phyloP scores from a whole-genome alignment of 2,888 invertebrate genomes.

The Drosophila subsilvestris region DNA sequence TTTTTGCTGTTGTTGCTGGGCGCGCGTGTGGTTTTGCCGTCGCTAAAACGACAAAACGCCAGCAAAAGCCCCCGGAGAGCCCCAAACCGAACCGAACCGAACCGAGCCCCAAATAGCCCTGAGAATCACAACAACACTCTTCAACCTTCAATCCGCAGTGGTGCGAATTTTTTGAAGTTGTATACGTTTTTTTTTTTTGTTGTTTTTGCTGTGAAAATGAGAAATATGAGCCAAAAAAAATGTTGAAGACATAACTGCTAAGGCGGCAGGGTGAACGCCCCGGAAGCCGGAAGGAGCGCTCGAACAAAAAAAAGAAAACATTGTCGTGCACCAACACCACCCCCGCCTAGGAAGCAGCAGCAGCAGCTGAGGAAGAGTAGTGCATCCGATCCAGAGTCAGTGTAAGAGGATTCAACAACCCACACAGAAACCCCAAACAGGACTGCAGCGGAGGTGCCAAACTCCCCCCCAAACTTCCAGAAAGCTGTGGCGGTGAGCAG shows the following conservation, averaged over 20 bases:
- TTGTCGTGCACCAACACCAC: no score
- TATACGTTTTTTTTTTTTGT: conserved; percentile 25
- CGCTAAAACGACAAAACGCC: conserved; percentile 63
- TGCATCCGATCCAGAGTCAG: background rate
- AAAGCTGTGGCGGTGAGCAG: background rate
- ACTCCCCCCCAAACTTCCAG: background rate
- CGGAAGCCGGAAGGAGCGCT: background rate
- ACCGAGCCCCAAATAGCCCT: background rate
- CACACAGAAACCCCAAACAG: no score
- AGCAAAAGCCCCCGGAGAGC: conserved; percentile 10
- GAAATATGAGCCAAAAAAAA: conserved; percentile 13
- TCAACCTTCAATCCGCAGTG: background rate
- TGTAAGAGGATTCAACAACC: no score
- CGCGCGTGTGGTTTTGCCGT: conserved; percentile 72
- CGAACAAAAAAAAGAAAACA: no score
- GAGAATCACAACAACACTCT: conserved; percentile 1
- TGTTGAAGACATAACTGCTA: background rate
- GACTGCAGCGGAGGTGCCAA: background rate
- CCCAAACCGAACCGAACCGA: conserved; percentile 5
- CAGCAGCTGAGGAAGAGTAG: background rate
- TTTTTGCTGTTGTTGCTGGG: conserved; percentile 50
- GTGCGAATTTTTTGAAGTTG: conserved; percentile 24
- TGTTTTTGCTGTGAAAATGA: conserved; percentile 29
- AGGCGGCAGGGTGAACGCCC: background rate
- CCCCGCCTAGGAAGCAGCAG: background rate